phyloP scores from a whole-genome alignment of 2,888 invertebrate genomes.

The Nasonovia ribisnigri region DNA sequence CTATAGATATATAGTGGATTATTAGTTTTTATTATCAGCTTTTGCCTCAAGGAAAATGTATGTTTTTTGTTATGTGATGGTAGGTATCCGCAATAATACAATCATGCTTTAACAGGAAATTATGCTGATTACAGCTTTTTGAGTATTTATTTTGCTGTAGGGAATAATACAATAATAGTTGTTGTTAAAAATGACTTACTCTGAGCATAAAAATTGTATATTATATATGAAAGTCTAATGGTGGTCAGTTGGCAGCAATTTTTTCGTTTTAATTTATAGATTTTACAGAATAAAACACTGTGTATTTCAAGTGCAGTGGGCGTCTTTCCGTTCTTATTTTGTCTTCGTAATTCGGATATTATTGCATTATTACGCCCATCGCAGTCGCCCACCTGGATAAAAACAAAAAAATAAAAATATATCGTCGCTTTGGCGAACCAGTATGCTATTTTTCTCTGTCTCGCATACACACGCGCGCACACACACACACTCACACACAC shows the following conservation, averaged over 20 bases:
- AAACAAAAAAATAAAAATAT: conserved; percentile 48
- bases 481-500: not conserved
- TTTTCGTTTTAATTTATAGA: conserved; percentile 60
- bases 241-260: conserved; percentile 58
- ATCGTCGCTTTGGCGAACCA: conserved; percentile 65
- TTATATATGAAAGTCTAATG: not conserved
- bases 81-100: not conserved
- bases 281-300: conserved; percentile 52
- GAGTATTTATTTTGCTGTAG: not conserved
- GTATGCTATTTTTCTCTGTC: conserved; percentile 43
- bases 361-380: conserved; percentile 64
- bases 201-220: not conserved
- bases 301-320: conserved; percentile 54
- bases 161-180: not conserved
- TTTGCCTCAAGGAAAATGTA: not conserved
- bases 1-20: not conserved
- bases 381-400: conserved; percentile 58
- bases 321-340: conserved; percentile 63
- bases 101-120: not conserved
- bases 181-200: not conserved
- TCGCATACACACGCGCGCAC: not conserved
- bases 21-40: no score
- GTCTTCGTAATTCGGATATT: conserved; percentile 65
- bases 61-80: not conserved
- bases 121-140: not conserved